phyloP scores from a whole-genome alignment of 1,140 invertebrate genomes.

The Agrypnia vestita region DNA sequence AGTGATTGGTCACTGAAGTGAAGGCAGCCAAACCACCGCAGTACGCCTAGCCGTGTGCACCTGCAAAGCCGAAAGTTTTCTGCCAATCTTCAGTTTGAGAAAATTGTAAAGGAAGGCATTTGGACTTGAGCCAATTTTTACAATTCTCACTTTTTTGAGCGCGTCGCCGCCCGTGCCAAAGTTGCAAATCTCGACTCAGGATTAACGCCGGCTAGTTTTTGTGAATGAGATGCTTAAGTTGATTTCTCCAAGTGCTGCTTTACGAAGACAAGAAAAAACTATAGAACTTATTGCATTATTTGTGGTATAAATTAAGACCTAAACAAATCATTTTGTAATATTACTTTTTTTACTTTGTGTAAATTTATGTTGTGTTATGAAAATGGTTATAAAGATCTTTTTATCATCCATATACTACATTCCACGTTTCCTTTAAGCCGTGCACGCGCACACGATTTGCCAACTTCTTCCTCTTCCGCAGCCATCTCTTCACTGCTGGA shows the following conservation, averaged over 20 bases:
- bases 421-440: too few species aligned
- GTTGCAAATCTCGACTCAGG: conserved; percentile 5
- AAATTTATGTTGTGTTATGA: not conserved
- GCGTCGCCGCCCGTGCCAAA: conserved; percentile 35
- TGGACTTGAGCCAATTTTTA: conserved; percentile 30
- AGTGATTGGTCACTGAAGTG: not conserved
- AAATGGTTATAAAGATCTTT: not conserved
- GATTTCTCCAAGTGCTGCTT: not conserved
- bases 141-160: conserved; percentile 13
- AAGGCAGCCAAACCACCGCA: not conserved
- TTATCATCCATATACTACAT: too few species aligned
- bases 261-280: not conserved
- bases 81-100: conserved; percentile 23
- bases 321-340: not conserved
- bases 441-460: too few species aligned
- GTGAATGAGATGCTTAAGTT: conserved; percentile 20
- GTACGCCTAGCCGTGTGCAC: not conserved
- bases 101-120: conserved; percentile 18
- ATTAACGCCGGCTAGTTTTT: not conserved
- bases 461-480: too few species aligned
- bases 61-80: not conserved
- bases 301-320: not conserved
- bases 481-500: too few species aligned
- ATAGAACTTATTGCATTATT: not conserved
- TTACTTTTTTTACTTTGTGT: not conserved